phyloP scores from a whole-genome alignment of 2,888 invertebrate genomes.

The Pyrocoelia pectoralis region DNA sequence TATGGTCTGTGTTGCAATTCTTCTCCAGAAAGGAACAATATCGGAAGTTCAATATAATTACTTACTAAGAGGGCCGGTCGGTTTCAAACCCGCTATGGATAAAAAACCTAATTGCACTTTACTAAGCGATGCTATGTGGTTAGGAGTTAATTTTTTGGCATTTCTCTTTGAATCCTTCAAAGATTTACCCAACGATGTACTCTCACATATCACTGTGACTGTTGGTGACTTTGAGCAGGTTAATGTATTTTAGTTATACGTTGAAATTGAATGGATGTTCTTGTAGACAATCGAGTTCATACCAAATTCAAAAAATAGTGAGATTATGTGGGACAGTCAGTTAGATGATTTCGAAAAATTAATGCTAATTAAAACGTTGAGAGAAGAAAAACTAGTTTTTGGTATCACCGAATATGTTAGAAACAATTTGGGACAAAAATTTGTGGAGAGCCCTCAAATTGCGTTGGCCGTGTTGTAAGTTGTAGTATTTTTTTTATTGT shows the following conservation, averaged over 20 bases:
- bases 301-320: slow-evolving; percentile 28
- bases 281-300: slow-evolving; percentile 13
- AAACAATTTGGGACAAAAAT: slow-evolving; percentile 76
- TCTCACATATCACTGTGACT: slow-evolving; percentile 64
- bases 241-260: slow-evolving; percentile 39
- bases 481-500: too few species aligned
- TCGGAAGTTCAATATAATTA: slow-evolving; percentile 76
- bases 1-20: slow-evolving; percentile 80
- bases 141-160: slow-evolving; percentile 69
- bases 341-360: slow-evolving; percentile 81
- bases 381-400: slow-evolving; percentile 82
- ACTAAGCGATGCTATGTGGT: slow-evolving; percentile 76
- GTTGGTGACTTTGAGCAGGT: slow-evolving; percentile 71
- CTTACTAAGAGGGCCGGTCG: slow-evolving; percentile 77
- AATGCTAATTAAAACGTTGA: slow-evolving; percentile 78
- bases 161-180: slow-evolving; percentile 65
- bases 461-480: slow-evolving; percentile 71
- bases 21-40: slow-evolving; percentile 70
- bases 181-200: slow-evolving; percentile 64
- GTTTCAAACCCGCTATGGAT: slow-evolving; percentile 61
- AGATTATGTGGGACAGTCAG: slow-evolving; percentile 68
- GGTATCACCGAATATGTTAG: slow-evolving; percentile 84
- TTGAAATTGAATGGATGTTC: neutral
- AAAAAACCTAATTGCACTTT: slow-evolving; percentile 69
- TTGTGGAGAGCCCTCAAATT: slow-evolving; percentile 84